Evolutionary conservation across 2,797 vertebrate species (phyloP).

Genomic region (Phrynocephalus guinanensis): DNA sequence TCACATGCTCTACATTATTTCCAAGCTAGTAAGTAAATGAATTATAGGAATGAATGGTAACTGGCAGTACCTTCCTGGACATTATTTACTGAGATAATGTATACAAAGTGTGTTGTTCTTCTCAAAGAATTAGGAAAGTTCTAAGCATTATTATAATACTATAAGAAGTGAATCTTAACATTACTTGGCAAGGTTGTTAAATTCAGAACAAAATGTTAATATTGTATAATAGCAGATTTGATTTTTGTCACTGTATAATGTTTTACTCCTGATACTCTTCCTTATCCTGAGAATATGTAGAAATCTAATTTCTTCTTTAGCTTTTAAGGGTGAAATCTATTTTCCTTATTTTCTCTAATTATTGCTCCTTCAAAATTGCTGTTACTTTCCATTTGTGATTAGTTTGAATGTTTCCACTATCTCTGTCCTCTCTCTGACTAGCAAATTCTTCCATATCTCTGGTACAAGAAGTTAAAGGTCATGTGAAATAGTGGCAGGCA

Average conservation of each 20-base stretch:
- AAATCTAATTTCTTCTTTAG: not conserved
- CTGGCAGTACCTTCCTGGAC: not conserved
- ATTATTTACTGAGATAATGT: not conserved
- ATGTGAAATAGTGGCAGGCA: conserved; percentile 45
- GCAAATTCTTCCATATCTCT: conserved; percentile 29
- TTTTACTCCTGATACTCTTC: conserved; percentile 14
- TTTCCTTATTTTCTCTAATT: not conserved
- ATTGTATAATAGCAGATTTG: not conserved
- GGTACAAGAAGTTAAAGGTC: conserved; percentile 43
- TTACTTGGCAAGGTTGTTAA: not conserved
- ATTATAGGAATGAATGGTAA: not conserved
- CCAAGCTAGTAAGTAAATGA: not conserved
- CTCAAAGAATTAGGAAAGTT: not conserved
- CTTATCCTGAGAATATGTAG: not conserved
- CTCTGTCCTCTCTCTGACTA: not conserved
- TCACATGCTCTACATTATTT: not conserved
- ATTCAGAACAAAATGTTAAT: not conserved
- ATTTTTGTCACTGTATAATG: conserved; percentile 8
- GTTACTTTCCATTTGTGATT: conserved; percentile 30
- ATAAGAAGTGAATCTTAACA: not conserved
- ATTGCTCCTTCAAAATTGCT: conserved; percentile 33
- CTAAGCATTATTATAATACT: not conserved
- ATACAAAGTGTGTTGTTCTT: too few relatives aligned
- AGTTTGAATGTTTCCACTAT: not conserved
- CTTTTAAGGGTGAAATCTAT: not conserved